Evolutionary conservation across 2,888 invertebrate species (phyloP).

Genomic region (Adela reaumurella): DNA sequence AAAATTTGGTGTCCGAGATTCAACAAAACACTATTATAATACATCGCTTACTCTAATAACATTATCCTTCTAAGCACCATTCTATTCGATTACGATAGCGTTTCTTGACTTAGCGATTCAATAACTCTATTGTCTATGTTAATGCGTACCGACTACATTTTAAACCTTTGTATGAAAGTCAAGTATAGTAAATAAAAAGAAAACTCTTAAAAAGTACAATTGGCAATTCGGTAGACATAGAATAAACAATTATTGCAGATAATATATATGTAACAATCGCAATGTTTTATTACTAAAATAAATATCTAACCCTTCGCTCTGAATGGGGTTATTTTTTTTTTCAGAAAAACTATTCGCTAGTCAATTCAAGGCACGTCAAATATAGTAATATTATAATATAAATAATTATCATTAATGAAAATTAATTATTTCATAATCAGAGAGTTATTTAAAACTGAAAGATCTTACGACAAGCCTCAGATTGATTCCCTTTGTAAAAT

Average conservation of each 20-base stretch:
- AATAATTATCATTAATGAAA: not conserved
- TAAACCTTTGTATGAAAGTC: not conserved
- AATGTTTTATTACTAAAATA: too few relatives aligned
- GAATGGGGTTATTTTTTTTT: too few relatives aligned
- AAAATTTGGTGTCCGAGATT: slow-evolving; percentile 23
- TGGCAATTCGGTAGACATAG: too few relatives aligned
- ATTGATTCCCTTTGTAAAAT: not conserved
- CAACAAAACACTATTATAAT: slow-evolving; percentile 26
- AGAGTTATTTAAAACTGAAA: too few relatives aligned
- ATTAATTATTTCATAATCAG: not conserved
- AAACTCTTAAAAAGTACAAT: not conserved
- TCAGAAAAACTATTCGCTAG: not conserved
- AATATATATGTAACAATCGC: too few relatives aligned
- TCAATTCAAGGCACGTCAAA: not conserved
- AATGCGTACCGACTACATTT: not conserved
- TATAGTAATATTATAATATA: too few relatives aligned
- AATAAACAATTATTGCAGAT: too few relatives aligned
- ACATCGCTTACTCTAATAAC: slow-evolving; percentile 13
- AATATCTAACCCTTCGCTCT: too few relatives aligned
- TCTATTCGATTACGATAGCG: slow-evolving; percentile 41
- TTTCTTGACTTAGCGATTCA: slow-evolving; percentile 44
- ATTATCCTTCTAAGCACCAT: slow-evolving; percentile 49
- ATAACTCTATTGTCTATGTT: slow-evolving; percentile 13
- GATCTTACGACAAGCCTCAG: not conserved
- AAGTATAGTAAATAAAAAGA: not conserved